These are phyloP conservation scores for Characodon lateralis DNA, from an alignment of 2,797 vertebrate genomes.

Conservation along the genomic window DNA sequence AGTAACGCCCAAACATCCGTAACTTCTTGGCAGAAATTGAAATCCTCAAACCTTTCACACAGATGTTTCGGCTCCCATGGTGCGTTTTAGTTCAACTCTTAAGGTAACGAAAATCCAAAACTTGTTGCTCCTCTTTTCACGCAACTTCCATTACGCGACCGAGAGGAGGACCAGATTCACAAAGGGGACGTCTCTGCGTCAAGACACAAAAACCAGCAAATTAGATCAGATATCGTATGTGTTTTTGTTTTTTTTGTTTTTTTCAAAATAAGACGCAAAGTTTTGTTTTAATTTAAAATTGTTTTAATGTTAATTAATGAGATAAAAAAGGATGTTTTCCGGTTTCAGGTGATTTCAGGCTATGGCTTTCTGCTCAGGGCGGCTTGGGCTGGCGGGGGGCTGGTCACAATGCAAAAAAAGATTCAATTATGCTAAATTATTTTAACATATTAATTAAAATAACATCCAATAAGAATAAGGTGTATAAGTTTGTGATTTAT, in stretches of 20 bases:
- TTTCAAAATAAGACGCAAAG: conserved; percentile 39
- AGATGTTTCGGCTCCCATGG: fast-evolving
- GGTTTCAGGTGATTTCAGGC: too few relatives aligned
- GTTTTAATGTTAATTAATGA: neutral
- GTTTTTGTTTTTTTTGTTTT: conserved; percentile 21
- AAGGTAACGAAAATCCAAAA: neutral
- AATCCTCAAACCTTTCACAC: neutral
- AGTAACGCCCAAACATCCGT: neutral
- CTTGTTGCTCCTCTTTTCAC: neutral
- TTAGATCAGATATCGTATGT: neutral
- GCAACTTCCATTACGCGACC: too few relatives aligned
- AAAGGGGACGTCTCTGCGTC: neutral
- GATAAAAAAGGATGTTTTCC: too few relatives aligned
- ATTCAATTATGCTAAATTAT: too few relatives aligned
- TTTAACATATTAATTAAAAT: too few relatives aligned
- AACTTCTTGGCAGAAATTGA: neutral
- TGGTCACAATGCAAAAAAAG: neutral
- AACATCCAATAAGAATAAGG: neutral
- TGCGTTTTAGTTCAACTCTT: neutral
- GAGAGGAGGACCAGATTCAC: conserved; percentile 10
- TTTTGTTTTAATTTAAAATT: neutral
- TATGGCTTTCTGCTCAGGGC: too few relatives aligned
- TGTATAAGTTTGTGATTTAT: neutral
- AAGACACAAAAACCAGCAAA: neutral
- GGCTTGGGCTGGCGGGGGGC: too few relatives aligned